Evolutionary conservation across 1,140 invertebrate genomes (phyloP).

Genomic region (Scaptomyza montana): DNA sequence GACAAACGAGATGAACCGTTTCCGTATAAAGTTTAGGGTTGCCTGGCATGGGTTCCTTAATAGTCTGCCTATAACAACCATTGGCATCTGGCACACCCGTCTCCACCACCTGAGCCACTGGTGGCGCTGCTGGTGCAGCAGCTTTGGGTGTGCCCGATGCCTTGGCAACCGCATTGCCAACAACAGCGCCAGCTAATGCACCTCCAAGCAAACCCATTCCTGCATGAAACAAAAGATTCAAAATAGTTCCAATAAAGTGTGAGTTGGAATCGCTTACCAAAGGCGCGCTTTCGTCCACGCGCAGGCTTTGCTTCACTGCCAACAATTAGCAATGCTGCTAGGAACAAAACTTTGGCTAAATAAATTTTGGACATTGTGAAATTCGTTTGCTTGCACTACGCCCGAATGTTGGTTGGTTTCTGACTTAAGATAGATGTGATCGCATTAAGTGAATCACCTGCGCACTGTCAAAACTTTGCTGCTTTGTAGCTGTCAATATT

Average conservation of each 20-base stretch:
- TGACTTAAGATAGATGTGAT: slow-evolving; percentile 15
- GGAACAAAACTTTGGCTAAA: slow-evolving; percentile 31
- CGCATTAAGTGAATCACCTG: slow-evolving; percentile 31
- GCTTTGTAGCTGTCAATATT: slow-evolving; percentile 51
- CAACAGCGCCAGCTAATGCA: slow-evolving; percentile 46
- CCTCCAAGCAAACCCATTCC: slow-evolving; percentile 60
- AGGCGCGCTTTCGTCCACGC: slow-evolving; percentile 48
- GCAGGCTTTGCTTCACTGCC: slow-evolving; percentile 46
- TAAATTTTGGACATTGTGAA: slow-evolving; percentile 44
- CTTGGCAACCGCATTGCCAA: slow-evolving; percentile 44
- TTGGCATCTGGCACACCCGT: slow-evolving; percentile 46
- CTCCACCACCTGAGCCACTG: slow-evolving; percentile 54
- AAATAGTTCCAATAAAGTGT: not conserved
- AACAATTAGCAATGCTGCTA: slow-evolving; percentile 31
- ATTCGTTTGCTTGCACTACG: slow-evolving; percentile 12
- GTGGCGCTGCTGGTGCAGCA: slow-evolving; percentile 19
- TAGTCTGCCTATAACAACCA: slow-evolving; percentile 64
- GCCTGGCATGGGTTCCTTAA: slow-evolving; percentile 49
- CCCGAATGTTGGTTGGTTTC: slow-evolving; percentile 9
- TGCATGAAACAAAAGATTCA: slow-evolving; percentile 3
- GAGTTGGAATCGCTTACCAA: slow-evolving; percentile 41
- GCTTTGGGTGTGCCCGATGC: slow-evolving; percentile 19
- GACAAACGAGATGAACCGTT: slow-evolving; percentile 60
- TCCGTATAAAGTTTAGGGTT: slow-evolving; percentile 55
- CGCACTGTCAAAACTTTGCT: slow-evolving; percentile 34